phyloP scores from a whole-genome alignment of 1,140 invertebrate species.

The Aleiodes sp. region DNA sequence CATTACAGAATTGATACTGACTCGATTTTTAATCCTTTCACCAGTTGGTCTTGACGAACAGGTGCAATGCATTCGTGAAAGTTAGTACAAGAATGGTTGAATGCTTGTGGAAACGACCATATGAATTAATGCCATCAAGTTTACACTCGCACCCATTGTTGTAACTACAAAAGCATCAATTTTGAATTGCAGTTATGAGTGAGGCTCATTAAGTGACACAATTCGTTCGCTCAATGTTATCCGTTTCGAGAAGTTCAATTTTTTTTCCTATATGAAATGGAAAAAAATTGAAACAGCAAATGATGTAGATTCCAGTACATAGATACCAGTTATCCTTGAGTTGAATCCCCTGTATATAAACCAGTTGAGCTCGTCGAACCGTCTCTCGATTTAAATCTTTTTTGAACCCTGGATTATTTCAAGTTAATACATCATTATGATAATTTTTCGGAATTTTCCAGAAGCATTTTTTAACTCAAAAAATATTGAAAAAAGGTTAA shows the following conservation, averaged over 20 bases:
- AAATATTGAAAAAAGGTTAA: too few relatives aligned
- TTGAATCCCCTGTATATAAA: constrained; percentile 47
- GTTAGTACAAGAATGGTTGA: constrained; percentile 29
- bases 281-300: background rate
- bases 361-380: background rate
- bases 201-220: too few relatives aligned
- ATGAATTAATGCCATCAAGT: constrained; percentile 21
- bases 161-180: background rate
- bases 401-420: background rate
- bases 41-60: constrained; percentile 15
- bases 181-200: too few relatives aligned
- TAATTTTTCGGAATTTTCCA: background rate
- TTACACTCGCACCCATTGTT: background rate
- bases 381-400: background rate
- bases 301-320: constrained; percentile 21
- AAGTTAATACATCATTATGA: background rate
- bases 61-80: constrained; percentile 31
- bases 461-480: too few relatives aligned
- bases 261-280: background rate
- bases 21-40: constrained; percentile 27
- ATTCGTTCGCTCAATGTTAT: too few relatives aligned
- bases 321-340: constrained; percentile 61
- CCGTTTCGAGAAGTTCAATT: too few relatives aligned
- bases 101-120: background rate
- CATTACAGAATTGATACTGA: background rate